A percentile compares a stretch with the other conserved stretches of the same genome.
phyloP scores from a whole-genome alignment of 1,140 invertebrate genomes.

The Mercenaria mercenaria region DNA sequence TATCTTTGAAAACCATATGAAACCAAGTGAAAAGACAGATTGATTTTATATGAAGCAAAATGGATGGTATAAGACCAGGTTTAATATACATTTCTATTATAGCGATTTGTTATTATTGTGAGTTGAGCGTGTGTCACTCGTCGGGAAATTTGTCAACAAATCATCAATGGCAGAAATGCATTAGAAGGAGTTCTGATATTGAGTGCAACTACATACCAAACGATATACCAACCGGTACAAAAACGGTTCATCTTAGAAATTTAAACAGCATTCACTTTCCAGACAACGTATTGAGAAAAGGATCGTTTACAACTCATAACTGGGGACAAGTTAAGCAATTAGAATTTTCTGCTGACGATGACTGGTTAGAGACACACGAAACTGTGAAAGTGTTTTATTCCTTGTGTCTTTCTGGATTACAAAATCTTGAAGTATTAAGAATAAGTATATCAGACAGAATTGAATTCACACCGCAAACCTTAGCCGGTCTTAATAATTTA shows the following conservation, averaged over 20 bases:
- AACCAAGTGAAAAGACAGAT: too few species aligned
- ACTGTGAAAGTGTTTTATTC: neutral
- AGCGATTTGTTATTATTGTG: too few species aligned
- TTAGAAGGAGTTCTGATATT: neutral
- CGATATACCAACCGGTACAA: neutral
- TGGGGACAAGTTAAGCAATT: neutral
- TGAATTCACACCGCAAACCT: neutral
- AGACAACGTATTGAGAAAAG: neutral
- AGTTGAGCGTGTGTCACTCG: too few species aligned
- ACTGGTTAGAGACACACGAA: neutral
- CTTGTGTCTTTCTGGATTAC: neutral
- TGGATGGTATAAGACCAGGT: too few species aligned
- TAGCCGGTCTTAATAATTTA: neutral
- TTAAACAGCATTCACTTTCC: neutral
- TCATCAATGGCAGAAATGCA: neutral
- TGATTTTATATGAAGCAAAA: too few species aligned
- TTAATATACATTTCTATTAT: too few species aligned
- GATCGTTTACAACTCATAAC: neutral
- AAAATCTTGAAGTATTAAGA: neutral
- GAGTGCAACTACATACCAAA: neutral
- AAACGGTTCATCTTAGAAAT: neutral
- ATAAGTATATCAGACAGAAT: neutral
- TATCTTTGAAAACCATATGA: too few species aligned
- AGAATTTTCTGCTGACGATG: neutral
- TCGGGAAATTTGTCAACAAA: too few species aligned